Evolutionary conservation across 2,113 vertebrate species (phyloP), one percentile per base, ranked within the genome.

Genomic region (Ptilorrhoa leucosticta): DNA sequence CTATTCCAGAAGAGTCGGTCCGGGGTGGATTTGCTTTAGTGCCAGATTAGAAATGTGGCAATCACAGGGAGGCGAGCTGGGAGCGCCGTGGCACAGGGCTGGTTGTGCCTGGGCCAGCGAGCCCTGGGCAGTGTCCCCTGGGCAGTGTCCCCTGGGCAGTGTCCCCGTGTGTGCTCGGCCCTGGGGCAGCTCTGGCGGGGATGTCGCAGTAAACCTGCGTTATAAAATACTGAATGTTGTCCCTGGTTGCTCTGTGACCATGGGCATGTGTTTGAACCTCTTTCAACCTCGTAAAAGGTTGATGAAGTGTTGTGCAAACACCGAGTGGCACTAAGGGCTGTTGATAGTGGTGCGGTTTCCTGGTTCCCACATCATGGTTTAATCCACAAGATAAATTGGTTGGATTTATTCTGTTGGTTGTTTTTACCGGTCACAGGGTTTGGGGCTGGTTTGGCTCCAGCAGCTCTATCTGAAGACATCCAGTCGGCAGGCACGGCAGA

Each of bases 151-250:
- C 16, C 16, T 53, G n/a, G 51, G 48, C n/a, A 19, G 15, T 35
- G 68, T 45, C 58, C 50, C 60, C 6, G 0, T 4, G 21, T 50
- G 61, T 35, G 51, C 70, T n/a, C 9, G 1, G 31, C 50, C 8
- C 60, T 30, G 30, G 30, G 44, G 15, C 39, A 31, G 33, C 64
- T n/a, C 73, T 37, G 37, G 73, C 64, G 61, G 33, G 51, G 18
- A 2, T 0, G 2, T 24, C 0, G 0, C 45, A 35, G n/a, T 5
- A 35, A 60, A 31, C 17, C 26, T 63, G 79, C 35, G 14, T 37
- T 70, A 14, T 15, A 37, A 37, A 48, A 48, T 5, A 6, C 79
- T 63, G 47, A 2, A 2, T 7, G 48, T 23, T 77, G 71, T 77
- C 56, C 64, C 42, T 30, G 40, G 11, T 33, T 85, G 42, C 54